Base-by-base conservation (phyloP, 2,888 invertebrate genomes). In the Aradus depressus region DNA sequence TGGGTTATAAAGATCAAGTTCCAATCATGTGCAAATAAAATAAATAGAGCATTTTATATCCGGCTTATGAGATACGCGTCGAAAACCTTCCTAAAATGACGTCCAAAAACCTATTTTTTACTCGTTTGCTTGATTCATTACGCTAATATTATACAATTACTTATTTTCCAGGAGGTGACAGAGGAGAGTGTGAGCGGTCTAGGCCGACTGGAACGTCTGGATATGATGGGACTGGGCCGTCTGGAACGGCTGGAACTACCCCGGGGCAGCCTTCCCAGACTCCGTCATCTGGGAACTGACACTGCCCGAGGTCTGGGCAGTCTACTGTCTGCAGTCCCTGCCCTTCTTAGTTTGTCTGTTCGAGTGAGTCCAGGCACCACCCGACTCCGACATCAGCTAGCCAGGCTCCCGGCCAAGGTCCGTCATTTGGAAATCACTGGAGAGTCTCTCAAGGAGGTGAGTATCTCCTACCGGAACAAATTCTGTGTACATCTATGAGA, bases 371-470 rank as follows among this genome's bases (percentile, higher is more conserved):
- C 51, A 21, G 42, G 44, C 45, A n/a, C n/a, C n/a, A 21, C 12
- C 21, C 51, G 47, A 41, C 44, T 55, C 1, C 25, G 26, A 12
- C 39, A 43, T 4, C 50, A 56, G 31, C 21, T 52, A 18, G 32
- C 53, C n/a, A 41, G 43, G 14, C 31, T 55, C n/a, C 52, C 52
- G 4, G 52, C 57, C 12, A 60, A 88, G 65, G 73, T 91, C 38
- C 75, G 82, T 52, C 79, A 84, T 61, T 68, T 92, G 37, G 86
- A 87, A 65, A 80, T 92, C 55, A 84, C 81, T 55, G 90, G 90
- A 21, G 68, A 69, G 51, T 79, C 78, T 63, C 74, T 91, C n/a
- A 42, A 26, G 8, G 42, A 42, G 26, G 42, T 42, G 28, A 1
- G 42, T 42, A 16, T 1, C n/a, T n/a, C n/a, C n/a, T n/a, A n/a